A percentile compares a stretch with the other conserved stretches of the same genome.
phyloP scores from a whole-genome alignment of 1,140 invertebrate genomes.

The Drosophila chauvacae region DNA sequence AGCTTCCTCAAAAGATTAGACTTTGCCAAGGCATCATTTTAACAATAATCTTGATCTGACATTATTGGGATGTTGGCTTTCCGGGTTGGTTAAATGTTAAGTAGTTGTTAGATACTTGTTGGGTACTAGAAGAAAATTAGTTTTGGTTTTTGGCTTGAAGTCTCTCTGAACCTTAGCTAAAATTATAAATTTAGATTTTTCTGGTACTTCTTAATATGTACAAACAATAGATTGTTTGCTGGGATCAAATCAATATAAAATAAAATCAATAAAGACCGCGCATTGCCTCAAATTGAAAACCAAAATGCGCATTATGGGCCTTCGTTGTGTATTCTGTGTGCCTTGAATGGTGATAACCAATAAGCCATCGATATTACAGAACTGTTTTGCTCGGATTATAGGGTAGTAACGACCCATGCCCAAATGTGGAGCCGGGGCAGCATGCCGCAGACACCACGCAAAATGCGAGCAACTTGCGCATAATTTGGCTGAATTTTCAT shows the following conservation, averaged over 20 bases:
- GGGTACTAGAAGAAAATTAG: neutral
- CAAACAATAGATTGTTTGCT: too few relatives aligned
- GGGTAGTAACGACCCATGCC: conserved; percentile 19
- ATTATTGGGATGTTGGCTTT: neutral
- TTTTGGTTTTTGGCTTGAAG: neutral
- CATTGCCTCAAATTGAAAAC: conserved; percentile 16
- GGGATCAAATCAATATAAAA: neutral
- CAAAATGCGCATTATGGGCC: conserved; percentile 1
- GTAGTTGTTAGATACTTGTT: neutral
- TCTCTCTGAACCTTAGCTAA: neutral
- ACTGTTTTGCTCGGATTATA: conserved; percentile 12
- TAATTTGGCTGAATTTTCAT: conserved; percentile 26
- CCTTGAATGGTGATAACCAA: conserved; percentile 11
- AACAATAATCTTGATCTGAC: neutral
- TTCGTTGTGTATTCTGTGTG: conserved; percentile 1
- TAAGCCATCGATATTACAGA: neutral
- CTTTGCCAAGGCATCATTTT: neutral
- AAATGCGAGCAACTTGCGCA: conserved; percentile 36
- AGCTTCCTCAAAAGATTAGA: neutral
- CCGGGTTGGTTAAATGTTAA: neutral
- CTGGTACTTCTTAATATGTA: neutral
- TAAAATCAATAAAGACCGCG: neutral
- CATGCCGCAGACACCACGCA: conserved; percentile 30
- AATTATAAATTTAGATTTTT: neutral
- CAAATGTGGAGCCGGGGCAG: conserved; percentile 6